These are phyloP conservation scores for Tetragonula clypearis DNA, from an alignment of 1,140 invertebrate species.

Conservation along the genomic window DNA sequence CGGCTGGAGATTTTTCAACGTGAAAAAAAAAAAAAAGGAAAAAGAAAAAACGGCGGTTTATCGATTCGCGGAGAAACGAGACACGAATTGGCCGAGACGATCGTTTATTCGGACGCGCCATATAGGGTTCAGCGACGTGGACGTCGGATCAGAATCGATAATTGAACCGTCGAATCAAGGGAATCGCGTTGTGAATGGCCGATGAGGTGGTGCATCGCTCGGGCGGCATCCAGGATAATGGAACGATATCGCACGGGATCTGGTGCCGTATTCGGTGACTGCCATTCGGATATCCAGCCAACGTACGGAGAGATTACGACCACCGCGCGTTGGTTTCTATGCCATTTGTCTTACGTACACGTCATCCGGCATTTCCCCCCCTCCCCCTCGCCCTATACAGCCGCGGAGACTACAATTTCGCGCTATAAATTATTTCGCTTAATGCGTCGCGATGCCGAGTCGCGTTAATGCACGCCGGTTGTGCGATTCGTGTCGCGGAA, in stretches of 20 bases:
- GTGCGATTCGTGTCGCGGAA: neutral
- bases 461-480: constrained; percentile 10
- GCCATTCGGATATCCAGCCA: constrained; percentile 6
- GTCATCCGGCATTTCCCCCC: constrained; percentile 3
- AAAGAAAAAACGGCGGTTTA: neutral
- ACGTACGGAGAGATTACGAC: constrained; percentile 36
- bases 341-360: constrained; percentile 38
- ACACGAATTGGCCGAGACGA: neutral
- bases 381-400: neutral
- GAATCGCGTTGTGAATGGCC: constrained; percentile 21
- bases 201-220: constrained; percentile 10
- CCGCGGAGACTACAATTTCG: constrained; percentile 33
- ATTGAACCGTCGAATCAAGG: constrained; percentile 19
- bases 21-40: neutral
- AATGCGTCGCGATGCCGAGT: constrained; percentile 14
- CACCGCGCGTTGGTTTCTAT: neutral
- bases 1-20: too few relatives aligned
- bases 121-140: neutral
- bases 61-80: neutral
- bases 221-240: constrained; percentile 14
- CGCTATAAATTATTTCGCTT: constrained; percentile 38
- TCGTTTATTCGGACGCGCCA: neutral
- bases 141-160: neutral
- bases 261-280: neutral
- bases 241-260: constrained; percentile 25